phyloP scores from a whole-genome alignment of 2,797 vertebrate species.

The Ctenochaetus hawaiiensis region DNA sequence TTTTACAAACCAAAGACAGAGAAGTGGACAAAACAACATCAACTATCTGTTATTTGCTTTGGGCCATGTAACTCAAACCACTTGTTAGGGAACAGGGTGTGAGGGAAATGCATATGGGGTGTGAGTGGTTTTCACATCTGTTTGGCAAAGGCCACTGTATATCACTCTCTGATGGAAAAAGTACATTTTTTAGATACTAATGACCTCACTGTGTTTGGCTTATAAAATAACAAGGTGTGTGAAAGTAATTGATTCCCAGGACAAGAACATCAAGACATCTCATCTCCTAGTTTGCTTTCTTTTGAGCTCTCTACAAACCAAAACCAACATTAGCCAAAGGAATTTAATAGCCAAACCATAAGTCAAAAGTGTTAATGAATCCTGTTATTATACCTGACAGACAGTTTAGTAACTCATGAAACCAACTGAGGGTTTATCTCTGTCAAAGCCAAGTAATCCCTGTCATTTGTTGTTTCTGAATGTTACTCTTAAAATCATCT shows the following conservation, averaged over 20 bases:
- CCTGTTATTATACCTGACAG: constrained; percentile 26
- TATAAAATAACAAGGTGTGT: constrained; percentile 68
- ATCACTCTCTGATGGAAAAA: constrained; percentile 73
- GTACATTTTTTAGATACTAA: constrained; percentile 67
- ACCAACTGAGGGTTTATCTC: constrained; percentile 4
- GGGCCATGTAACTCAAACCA: constrained; percentile 69
- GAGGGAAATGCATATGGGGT: constrained; percentile 66
- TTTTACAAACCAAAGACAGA: constrained; percentile 71
- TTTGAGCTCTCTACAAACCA: too few relatives aligned
- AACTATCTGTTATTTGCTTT: constrained; percentile 63
- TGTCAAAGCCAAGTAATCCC: constrained; percentile 21
- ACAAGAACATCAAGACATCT: too few relatives aligned
- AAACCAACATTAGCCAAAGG: too few relatives aligned
- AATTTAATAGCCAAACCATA: neutral
- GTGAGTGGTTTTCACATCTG: constrained; percentile 77
- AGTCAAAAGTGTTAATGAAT: constrained; percentile 33
- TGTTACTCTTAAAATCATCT: neutral
- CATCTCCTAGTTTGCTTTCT: too few relatives aligned
- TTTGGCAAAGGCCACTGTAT: constrained; percentile 73
- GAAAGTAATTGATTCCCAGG: constrained; percentile 26
- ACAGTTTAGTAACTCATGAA: constrained; percentile 31
- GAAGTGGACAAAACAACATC: constrained; percentile 68
- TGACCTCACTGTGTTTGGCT: constrained; percentile 66
- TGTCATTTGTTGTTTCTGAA: neutral
- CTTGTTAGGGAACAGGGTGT: constrained; percentile 66